Base-by-base conservation (phyloP, 2,888 invertebrate genomes). In the Cryptocheilus praepositus region DNA sequence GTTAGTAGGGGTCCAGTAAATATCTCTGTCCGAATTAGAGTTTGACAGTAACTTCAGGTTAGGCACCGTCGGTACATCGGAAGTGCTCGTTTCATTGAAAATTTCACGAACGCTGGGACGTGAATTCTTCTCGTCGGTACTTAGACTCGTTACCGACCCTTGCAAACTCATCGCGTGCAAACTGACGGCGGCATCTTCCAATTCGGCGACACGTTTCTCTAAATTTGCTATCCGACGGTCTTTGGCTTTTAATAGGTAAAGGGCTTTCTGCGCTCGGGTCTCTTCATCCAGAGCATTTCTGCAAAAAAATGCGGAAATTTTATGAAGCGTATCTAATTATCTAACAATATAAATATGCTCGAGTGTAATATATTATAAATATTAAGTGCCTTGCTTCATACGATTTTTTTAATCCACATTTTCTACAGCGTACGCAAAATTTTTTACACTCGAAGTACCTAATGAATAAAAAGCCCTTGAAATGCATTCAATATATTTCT, bases 241-340 rank as follows among this genome's bases (percentile, higher is more conserved):
- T 1, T 79, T 74, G 1, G 74, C 64, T 60, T 70, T 71, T 49
- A 82, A 51, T 1, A 83, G 61, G n/a, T 65, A 54, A 0, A 83
- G 67, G 2, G 81, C 77, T 25, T 81, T 78, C 15, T 70, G 71
- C 0, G 83, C 79, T 4, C 81, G 67, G 13, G 58, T 56, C 49
- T 83, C 81, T 49, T 83, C 83, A 28, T 81, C 73, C 67, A 74
- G 46, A 2, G 78, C 76, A 25, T 71, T 71, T n/a, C 83, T 83
- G 79, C 18, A 78, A 74, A 13, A 36, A 28, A 61, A 22, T 69
- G 61, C 2, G 8, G 3, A n/a, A n/a, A 2, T 3, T 45, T 8
- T 15, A 45, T 45, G 2, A 45, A n/a, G n/a, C n/a, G n/a, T n/a
- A n/a, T n/a, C n/a, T n/a, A n/a, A n/a, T n/a, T n/a, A n/a, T n/a